Percentiles rank a stretch among this genome's conserved stretches.
Conservation (phyloP, 1,140 invertebrate species). For the Dinothrombium tinctorium region DNA sequence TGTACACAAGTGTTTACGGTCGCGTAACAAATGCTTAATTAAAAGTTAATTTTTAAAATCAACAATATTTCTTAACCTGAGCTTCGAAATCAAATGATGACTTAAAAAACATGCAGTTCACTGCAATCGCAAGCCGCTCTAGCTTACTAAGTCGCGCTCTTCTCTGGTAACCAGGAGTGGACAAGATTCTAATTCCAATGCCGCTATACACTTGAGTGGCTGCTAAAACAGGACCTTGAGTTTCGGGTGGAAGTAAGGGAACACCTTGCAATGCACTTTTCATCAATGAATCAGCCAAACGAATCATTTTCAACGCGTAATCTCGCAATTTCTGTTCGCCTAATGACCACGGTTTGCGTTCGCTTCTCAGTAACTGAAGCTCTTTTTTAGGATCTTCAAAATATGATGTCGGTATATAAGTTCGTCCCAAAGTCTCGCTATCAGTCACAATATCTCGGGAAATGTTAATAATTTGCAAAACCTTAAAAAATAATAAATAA, state of each 20-base stretch:
- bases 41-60: too few species aligned
- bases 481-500: too few species aligned
- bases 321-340: background rate
- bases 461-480: background rate
- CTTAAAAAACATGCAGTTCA: too few species aligned
- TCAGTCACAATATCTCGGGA: slow-evolving; percentile 1
- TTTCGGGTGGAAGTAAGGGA: background rate
- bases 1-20: too few species aligned
- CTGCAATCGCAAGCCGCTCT: background rate
- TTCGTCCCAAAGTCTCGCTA: background rate
- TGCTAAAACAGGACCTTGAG: slow-evolving; percentile 1
- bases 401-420: background rate
- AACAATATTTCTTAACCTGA: too few species aligned
- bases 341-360: background rate
- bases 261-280: background rate
- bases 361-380: background rate
- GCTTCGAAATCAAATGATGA: too few species aligned
- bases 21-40: too few species aligned
- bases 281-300: background rate
- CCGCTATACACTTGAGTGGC: background rate
- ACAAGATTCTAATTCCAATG: background rate
- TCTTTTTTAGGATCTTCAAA: background rate
- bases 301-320: background rate
- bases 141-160: background rate
- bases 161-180: background rate